phyloP scores from a whole-genome alignment of 2,113 vertebrate genomes.

The Cervus canadensis region DNA sequence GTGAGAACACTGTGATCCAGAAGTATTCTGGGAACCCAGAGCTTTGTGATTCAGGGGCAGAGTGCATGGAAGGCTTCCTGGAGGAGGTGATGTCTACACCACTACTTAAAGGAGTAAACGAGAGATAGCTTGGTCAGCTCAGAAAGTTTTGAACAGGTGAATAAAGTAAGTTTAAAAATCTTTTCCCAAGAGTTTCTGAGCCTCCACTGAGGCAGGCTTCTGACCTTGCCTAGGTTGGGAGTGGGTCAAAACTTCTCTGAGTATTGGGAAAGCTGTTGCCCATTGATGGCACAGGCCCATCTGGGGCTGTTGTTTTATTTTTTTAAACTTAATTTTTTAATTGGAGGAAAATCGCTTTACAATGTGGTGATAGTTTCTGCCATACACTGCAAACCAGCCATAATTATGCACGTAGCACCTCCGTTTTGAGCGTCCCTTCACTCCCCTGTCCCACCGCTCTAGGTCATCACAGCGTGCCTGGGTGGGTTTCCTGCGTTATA shows the following conservation, averaged over 20 bases:
- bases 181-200: not conserved
- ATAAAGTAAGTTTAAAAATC: not conserved
- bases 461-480: not conserved
- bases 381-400: not conserved
- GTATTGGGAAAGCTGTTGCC: not conserved
- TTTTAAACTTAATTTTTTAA: not conserved
- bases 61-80: not conserved
- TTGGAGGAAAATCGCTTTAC: not conserved
- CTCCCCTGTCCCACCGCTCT: not conserved
- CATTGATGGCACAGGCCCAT: not conserved
- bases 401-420: not conserved
- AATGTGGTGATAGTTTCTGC: not conserved
- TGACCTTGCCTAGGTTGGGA: no score
- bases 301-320: not conserved
- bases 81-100: not conserved
- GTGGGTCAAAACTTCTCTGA: not conserved
- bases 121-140: not conserved
- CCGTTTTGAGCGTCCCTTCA: not conserved
- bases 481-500: not conserved
- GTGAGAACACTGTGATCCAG: rapidly evolving
- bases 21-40: not conserved
- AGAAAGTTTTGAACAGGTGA: not conserved
- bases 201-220: not conserved
- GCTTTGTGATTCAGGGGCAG: rapidly evolving
- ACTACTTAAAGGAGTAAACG: not conserved